Base-by-base conservation (phyloP, 2,888 invertebrate species). In the Ligdia adustata region DNA sequence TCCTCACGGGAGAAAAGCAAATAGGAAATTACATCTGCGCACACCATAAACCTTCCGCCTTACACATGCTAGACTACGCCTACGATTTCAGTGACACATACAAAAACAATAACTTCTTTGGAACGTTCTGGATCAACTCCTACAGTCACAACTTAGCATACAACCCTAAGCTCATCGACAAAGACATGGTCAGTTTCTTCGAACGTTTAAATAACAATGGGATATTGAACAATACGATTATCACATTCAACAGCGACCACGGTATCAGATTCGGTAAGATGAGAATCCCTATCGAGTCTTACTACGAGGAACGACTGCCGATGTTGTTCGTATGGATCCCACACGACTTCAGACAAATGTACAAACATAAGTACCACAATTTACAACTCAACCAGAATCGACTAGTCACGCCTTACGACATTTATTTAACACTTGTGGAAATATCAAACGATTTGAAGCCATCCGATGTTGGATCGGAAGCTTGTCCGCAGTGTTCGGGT, bases 231-330 rank as follows among this genome's bases (percentile, higher is more conserved):
- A 93, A 93, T 31, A 92, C 93, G 0, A 91, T 95, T 60, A 81
- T 96, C 12, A 79, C 95, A 20, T 94, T 95, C 49, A 78, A 95
- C 35, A 95, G 95, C 66, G 96, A 96, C 70, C 95, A 96, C 66
- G 96, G 96, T 0, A 91, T 94, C 66, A 89, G 95, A 26, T 95
- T 92, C 71, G 95, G 95, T 0, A 88, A 91, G 12, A 92, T 93
- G 50, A 85, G 95, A 13, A 80, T 92, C 54, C 93, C 93, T 0
- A 88, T 92, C 53, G 92, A 94, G n/a, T 95, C 95, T 0, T 95
- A 94, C 91, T 91, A 94, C 61, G 95, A 95, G 66, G 95, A 95
- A 67, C 91, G 95, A 13, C 69, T 96, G 27, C 96, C 96, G 0
- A 94, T 94, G 70, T 89, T 95, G 12, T 95, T 93, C 64, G 69